Evolutionary conservation across 2,797 vertebrate genomes (phyloP).

Genomic region (Oreochromis mossambicus): DNA sequence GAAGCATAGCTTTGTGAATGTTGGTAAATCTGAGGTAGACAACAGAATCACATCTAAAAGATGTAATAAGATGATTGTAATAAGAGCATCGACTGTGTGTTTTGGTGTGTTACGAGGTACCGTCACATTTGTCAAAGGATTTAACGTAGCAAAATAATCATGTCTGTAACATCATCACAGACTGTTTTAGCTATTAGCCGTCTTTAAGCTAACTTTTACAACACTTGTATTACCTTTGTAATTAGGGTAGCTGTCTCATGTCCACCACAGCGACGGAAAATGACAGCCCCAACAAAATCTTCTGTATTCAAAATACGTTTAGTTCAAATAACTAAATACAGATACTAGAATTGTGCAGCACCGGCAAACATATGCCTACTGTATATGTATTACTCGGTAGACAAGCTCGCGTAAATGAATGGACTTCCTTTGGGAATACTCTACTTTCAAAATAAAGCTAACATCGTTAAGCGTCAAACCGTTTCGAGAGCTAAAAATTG

Average conservation of each 20-base stretch:
- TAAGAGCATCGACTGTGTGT: background rate
- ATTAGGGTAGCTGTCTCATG: background rate
- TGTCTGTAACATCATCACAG: background rate
- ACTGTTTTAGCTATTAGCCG: constrained; percentile 33
- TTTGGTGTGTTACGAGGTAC: background rate
- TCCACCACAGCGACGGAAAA: background rate
- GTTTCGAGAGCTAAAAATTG: background rate
- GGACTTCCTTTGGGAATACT: background rate
- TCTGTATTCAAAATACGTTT: background rate
- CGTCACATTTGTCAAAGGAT: background rate
- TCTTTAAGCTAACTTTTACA: background rate
- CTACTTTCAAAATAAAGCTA: constrained; percentile 37
- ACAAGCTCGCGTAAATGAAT: background rate
- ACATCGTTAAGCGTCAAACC: background rate
- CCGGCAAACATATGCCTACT: background rate
- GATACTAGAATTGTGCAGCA: background rate
- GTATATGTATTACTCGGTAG: background rate
- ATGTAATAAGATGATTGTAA: no score
- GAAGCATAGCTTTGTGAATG: background rate
- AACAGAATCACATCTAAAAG: background rate
- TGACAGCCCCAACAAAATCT: background rate
- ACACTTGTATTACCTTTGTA: constrained; percentile 30
- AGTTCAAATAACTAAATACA: background rate
- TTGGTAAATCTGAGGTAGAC: background rate
- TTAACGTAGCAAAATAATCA: background rate